These are phyloP conservation scores for Allolobophora icterica DNA, from an alignment of 2,888 invertebrate species.

Conservation along the genomic window DNA sequence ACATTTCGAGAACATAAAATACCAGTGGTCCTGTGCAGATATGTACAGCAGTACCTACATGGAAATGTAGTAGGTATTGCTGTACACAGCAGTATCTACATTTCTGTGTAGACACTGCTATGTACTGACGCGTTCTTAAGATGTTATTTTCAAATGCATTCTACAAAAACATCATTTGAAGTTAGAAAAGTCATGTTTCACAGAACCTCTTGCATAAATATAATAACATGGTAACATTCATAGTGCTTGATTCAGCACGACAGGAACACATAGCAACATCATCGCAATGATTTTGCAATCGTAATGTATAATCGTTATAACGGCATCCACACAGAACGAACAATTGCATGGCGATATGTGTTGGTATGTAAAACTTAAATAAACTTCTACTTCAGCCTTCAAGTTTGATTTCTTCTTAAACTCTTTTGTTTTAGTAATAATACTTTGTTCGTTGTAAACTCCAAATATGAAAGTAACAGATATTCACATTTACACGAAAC, in stretches of 20 bases:
- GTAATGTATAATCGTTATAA: neutral
- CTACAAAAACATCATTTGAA: neutral
- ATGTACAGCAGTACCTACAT: neutral
- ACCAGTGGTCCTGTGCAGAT: neutral
- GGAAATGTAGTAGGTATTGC: no score
- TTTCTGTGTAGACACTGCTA: no score
- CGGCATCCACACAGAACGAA: neutral
- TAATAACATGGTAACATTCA: neutral
- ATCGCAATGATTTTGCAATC: neutral
- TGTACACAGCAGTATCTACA: no score
- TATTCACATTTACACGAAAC: neutral
- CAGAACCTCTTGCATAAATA: neutral
- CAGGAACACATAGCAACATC: neutral
- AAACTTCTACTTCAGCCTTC: neutral
- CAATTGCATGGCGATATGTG: neutral
- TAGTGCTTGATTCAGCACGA: neutral
- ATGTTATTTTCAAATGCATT: neutral
- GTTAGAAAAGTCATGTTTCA: neutral
- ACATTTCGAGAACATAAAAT: neutral
- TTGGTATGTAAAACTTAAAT: conserved; percentile 2
- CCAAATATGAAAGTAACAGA: neutral
- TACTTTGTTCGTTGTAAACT: conserved; percentile 14
- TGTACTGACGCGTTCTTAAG: no score
- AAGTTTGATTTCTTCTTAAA: neutral
- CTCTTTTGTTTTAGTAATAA: neutral